These are phyloP conservation scores for Cacoxenus indagator DNA, from an alignment of 2,888 invertebrate genomes.

Conservation along the genomic window DNA sequence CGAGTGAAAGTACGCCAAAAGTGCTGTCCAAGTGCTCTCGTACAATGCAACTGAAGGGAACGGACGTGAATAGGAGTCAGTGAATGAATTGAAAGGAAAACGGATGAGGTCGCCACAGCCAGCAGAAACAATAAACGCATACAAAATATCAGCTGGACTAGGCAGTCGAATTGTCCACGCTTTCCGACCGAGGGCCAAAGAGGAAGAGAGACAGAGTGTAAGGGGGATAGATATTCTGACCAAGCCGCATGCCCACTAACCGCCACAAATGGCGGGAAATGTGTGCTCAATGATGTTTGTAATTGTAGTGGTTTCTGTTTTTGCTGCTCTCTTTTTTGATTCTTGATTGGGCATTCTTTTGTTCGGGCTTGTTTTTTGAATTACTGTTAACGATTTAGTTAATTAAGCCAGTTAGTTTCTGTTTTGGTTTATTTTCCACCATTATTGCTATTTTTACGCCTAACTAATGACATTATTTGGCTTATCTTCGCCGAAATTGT, in stretches of 20 bases:
- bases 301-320: constrained; percentile 23
- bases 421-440: not conserved
- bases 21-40: constrained; percentile 26
- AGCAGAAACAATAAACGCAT: constrained; percentile 23
- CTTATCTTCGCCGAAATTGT: not conserved
- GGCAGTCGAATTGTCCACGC: too few species aligned
- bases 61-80: not conserved
- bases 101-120: constrained; percentile 35
- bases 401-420: not conserved
- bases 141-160: too few species aligned
- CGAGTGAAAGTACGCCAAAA: constrained; percentile 20
- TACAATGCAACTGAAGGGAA: too few species aligned
- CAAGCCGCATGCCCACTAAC: not conserved
- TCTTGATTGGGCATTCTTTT: not conserved
- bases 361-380: not conserved
- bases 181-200: too few species aligned
- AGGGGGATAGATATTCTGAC: too few species aligned
- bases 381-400: not conserved
- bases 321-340: not conserved
- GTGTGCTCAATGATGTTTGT: constrained; percentile 40
- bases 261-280: not conserved
- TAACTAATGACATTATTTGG: not conserved
- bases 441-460: not conserved
- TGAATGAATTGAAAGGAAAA: not conserved
- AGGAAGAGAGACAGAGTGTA: too few species aligned